phyloP scores from a whole-genome alignment of 2,888 invertebrate species.

The Chrysotoxum bicinctum region DNA sequence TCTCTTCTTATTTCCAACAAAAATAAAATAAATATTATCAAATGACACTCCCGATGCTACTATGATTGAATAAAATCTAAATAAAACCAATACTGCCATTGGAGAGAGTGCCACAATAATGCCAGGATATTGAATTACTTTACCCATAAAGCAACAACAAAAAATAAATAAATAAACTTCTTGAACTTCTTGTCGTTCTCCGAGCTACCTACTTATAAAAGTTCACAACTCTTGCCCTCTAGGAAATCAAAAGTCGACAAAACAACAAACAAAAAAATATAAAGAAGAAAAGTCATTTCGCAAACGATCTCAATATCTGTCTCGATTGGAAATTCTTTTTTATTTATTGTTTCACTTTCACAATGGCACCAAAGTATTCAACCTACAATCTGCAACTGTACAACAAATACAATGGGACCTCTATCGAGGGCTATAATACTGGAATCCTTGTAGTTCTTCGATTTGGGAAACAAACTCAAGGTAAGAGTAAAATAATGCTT shows the following conservation, averaged over 20 bases:
- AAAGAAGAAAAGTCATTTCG: slow-evolving; percentile 35
- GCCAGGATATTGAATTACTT: slow-evolving; percentile 41
- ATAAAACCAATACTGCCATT: slow-evolving; percentile 39
- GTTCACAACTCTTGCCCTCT: slow-evolving; percentile 34
- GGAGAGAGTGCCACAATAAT: not conserved
- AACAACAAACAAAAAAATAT: not conserved
- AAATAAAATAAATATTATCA: not conserved
- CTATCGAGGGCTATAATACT: not conserved
- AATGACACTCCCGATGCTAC: not conserved
- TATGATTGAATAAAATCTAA: slow-evolving; percentile 25
- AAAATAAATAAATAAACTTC: slow-evolving; percentile 11
- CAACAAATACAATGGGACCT: not conserved
- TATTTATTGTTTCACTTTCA: slow-evolving; percentile 52
- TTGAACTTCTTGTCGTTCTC: slow-evolving; percentile 25
- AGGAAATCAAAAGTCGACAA: slow-evolving; percentile 44
- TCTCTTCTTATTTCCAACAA: no score
- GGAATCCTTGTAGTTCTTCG: slow-evolving; percentile 23
- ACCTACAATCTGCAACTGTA: not conserved
- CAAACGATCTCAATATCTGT: slow-evolving; percentile 34
- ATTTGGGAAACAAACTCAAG: slow-evolving; percentile 42
- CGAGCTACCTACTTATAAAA: slow-evolving; percentile 12
- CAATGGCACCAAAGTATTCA: slow-evolving; percentile 20
- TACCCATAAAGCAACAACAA: not conserved
- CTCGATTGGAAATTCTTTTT: slow-evolving; percentile 38
- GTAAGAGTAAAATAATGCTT: slow-evolving; percentile 43